Evolutionary conservation across 2,888 invertebrate species (phyloP).

Genomic region (Melinaea marsaeus): DNA sequence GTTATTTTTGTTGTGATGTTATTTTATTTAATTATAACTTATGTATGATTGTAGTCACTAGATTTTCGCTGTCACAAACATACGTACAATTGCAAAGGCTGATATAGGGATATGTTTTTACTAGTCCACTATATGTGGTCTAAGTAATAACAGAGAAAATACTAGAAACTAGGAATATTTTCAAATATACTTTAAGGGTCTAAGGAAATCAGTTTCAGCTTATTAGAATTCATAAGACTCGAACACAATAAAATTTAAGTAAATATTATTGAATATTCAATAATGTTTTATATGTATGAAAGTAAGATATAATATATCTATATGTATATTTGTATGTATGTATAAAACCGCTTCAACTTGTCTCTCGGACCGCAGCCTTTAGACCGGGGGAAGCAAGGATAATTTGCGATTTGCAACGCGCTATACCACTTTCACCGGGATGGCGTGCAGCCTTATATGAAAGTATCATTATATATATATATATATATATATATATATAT

Average conservation of each 20-base stretch:
- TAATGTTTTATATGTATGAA: no score
- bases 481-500: not conserved
- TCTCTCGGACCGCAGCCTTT: slow-evolving; percentile 12
- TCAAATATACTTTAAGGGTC: no score
- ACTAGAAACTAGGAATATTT: no score
- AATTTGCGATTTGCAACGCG: slow-evolving; percentile 67
- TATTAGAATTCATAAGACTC: no score
- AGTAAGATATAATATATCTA: no score
- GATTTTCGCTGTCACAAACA: slow-evolving; percentile 16
- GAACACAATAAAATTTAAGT: no score
- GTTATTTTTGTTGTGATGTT: no score
- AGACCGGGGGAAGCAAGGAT: slow-evolving; percentile 59
- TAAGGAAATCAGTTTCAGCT: no score
- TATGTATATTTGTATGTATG: not conserved
- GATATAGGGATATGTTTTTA: slow-evolving; percentile 17
- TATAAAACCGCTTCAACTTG: slow-evolving; percentile 8
- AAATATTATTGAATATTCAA: no score
- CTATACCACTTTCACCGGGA: slow-evolving; percentile 52
- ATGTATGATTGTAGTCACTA: slow-evolving; percentile 20
- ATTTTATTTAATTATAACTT: slow-evolving; percentile 14
- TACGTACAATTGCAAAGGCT: slow-evolving; percentile 17
- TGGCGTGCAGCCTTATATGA: slow-evolving; percentile 33
- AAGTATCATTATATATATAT: slow-evolving; percentile 19
- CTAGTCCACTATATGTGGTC: slow-evolving; percentile 8
- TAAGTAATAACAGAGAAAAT: slow-evolving; percentile 8